Evolutionary conservation across 2,888 invertebrate genomes (phyloP).

Genomic region (Cistogaster globosa): DNA sequence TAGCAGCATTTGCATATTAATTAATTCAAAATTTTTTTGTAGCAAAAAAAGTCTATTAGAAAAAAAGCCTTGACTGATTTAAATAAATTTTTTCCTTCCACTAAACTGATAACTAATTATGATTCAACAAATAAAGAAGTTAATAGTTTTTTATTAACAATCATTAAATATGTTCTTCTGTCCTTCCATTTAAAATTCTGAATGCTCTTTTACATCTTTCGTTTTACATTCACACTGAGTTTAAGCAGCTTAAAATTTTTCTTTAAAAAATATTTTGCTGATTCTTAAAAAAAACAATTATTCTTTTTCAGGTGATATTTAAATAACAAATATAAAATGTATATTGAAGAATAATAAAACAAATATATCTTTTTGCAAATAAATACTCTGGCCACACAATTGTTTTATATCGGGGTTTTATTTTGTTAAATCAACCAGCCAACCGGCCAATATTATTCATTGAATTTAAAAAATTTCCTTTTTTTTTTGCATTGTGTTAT

Average conservation of each 20-base stretch:
- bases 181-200: not conserved
- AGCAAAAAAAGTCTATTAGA: too few relatives aligned
- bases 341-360: conserved; percentile 24
- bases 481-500: not conserved
- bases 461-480: conserved; percentile 61
- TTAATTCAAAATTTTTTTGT: too few relatives aligned
- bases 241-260: not conserved
- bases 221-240: not conserved
- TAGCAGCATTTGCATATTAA: too few relatives aligned
- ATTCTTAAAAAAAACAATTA: not conserved
- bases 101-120: too few relatives aligned
- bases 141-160: too few relatives aligned
- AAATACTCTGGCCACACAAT: conserved; percentile 46
- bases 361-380: conserved; percentile 36
- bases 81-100: too few relatives aligned
- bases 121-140: too few relatives aligned
- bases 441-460: conserved; percentile 63
- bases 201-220: not conserved
- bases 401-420: not conserved
- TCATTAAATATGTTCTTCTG: too few relatives aligned
- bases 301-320: conserved; percentile 30
- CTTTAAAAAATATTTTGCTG: not conserved
- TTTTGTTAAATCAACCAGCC: conserved; percentile 55
- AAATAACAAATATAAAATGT: conserved; percentile 34
- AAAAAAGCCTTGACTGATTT: too few relatives aligned